phyloP scores from a whole-genome alignment of 2,113 vertebrate genomes.

The Epinephelus lanceolatus region DNA sequence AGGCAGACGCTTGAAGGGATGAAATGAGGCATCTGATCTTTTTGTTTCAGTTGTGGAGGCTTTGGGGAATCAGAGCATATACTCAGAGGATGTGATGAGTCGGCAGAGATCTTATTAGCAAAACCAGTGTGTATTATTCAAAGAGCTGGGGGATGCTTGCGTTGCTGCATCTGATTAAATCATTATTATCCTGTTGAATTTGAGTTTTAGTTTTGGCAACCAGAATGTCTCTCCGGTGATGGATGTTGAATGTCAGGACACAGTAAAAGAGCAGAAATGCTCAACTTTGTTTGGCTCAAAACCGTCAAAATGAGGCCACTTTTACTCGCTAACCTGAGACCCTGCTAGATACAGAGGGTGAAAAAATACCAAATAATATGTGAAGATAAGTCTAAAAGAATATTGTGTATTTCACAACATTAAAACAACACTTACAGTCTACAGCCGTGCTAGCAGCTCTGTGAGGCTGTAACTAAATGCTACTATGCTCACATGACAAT shows the following conservation, averaged over 20 bases:
- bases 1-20: conserved; percentile 51
- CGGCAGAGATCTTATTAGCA: conserved; percentile 70
- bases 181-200: conserved; percentile 51
- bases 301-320: not conserved
- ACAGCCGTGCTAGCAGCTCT: too few relatives aligned
- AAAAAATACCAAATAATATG: not conserved
- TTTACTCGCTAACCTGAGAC: not conserved
- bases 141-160: conserved; percentile 38
- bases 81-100: conserved; percentile 66
- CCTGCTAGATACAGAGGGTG: not conserved
- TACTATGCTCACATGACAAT: too few relatives aligned
- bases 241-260: conserved; percentile 2
- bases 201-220: conserved; percentile 43
- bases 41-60: conserved; percentile 52
- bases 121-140: conserved; percentile 57
- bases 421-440: not conserved
- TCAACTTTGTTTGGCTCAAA: not conserved
- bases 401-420: not conserved
- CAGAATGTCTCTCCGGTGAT: not conserved
- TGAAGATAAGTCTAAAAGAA: not conserved
- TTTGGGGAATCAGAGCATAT: conserved; percentile 45
- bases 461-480: too few relatives aligned
- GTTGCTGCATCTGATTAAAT: conserved; percentile 61
- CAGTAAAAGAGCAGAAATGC: conserved; percentile 4
- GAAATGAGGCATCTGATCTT: conserved; percentile 69